Base-by-base conservation (phyloP, 2,797 vertebrate genomes). In the Sebastes hubbsi region DNA sequence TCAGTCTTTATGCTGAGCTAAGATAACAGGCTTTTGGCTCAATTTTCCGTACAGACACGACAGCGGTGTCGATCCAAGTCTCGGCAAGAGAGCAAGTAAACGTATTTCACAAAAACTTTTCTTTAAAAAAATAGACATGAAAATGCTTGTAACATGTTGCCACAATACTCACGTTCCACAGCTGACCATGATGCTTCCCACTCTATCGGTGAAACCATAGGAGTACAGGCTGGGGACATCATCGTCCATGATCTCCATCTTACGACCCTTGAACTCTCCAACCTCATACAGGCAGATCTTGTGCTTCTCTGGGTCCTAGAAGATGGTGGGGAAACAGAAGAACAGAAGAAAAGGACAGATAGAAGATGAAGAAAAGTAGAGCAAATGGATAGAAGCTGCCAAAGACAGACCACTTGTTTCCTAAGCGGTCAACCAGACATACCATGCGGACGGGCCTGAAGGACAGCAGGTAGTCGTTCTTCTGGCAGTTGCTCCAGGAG, bases 401-500 rank as follows among this genome's bases (percentile, higher is more conserved):
- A 60, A 55, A 62, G 20, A 34, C n/a, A 61, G 13, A 4, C 30
- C 36, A 27, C 20, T 54, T 20, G 24, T 64, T 18, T 49, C 1
- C 8, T 6, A 24, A 14, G 36, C 6, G 13, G 32, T 38, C 36
- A 67, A 32, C 29, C 25, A 25, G 62, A 27, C 6, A 10, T 84
- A 96, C 96, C 96, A 96, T 97, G 82, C 91, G 92, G 75, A 96
- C 91, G 6, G 96, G 96, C 84, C 96, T 94, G 90, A 96, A 95
- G 80, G 96, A 96, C 90, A 96, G 94, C 90, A 97, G 93, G 82
- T 96, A 95, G 89, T 97, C 96, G 46, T 96, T 95, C 84, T 91
- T 96, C 93, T 96, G 96, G 88, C 95, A 95, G 93, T 96, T 97
- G 88, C 95, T 96, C 96, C 96, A 97, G 59, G 95, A 96, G 88